These are phyloP conservation scores for Nansenia antarctica DNA, from an alignment of 2,113 vertebrate genomes.

Conservation along the genomic window DNA sequence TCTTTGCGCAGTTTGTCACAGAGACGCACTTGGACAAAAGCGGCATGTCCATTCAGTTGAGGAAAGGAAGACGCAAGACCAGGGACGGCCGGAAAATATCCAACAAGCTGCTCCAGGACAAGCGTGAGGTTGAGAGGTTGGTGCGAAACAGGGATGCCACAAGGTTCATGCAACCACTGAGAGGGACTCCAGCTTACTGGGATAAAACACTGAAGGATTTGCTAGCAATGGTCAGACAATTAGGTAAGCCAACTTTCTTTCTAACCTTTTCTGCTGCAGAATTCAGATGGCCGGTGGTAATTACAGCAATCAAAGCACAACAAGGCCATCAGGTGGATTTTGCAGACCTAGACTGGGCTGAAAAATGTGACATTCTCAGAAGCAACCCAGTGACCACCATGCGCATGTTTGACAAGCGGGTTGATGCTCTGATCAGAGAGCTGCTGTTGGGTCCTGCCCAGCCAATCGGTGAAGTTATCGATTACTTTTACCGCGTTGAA, in stretches of 20 bases:
- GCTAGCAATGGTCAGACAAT: conserved; percentile 1
- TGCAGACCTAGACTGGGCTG: neutral
- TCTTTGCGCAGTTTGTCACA: no score
- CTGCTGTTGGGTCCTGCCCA: conserved; percentile 15
- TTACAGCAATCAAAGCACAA: conserved; percentile 17
- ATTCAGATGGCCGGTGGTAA: conserved; percentile 5
- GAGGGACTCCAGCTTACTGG: conserved; percentile 23
- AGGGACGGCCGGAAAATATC: conserved; percentile 15
- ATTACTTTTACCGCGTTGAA: conserved; percentile 27
- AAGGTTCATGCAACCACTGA: conserved; percentile 12
- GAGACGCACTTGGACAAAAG: neutral
- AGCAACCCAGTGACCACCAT: conserved; percentile 16
- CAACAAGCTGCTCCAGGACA: conserved; percentile 6
- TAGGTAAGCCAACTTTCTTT: conserved; percentile 13
- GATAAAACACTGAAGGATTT: conserved; percentile 6
- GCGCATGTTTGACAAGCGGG: conserved; percentile 16
- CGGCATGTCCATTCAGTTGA: conserved; percentile 24
- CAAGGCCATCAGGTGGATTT: conserved; percentile 8
- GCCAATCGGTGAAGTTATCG: conserved; percentile 13
- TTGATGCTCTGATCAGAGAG: conserved; percentile 16
- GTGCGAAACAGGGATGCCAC: neutral
- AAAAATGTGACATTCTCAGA: no score
- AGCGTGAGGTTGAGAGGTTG: conserved; percentile 1
- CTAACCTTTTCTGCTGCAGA: conserved; percentile 5
- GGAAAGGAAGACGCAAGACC: conserved; percentile 12